A percentile compares a stretch with the other conserved stretches of the same genome.
Conservation (phyloP, 2,888 invertebrate genomes). For the Hypena proboscidalis region DNA sequence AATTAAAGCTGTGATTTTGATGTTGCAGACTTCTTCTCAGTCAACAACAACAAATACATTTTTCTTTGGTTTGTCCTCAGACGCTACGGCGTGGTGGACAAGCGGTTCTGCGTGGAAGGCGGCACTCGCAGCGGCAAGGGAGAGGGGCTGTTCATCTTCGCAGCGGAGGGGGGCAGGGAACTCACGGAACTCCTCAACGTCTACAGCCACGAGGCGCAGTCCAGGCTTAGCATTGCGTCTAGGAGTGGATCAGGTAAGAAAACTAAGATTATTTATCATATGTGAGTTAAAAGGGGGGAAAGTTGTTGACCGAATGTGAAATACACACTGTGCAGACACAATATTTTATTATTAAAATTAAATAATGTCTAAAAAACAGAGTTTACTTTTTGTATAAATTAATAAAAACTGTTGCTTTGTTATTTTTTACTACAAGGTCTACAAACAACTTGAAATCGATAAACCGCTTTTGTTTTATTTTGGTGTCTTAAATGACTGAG, state of each 20-base stretch:
- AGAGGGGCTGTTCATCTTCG: constrained; percentile 92
- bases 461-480: no score
- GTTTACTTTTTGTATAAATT: no score
- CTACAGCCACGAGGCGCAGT: constrained; percentile 86
- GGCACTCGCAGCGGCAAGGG: constrained; percentile 94
- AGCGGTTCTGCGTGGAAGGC: constrained; percentile 95
- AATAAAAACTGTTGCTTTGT: no score
- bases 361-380: constrained; percentile 1
- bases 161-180: constrained; percentile 91
- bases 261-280: background rate
- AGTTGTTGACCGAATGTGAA: constrained; percentile 22
- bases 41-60: background rate
- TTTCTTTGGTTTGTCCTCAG: constrained; percentile 74
- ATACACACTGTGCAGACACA: constrained; percentile 2
- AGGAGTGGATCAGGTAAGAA: constrained; percentile 74
- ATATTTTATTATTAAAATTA: background rate
- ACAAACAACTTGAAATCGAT: no score
- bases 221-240: constrained; percentile 74
- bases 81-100: constrained; percentile 94
- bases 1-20: no score
- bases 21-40: no score
- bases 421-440: no score
- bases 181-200: constrained; percentile 89
- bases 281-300: no score
- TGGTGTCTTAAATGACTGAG: no score